phyloP scores from a whole-genome alignment of 2,888 invertebrate species.

The Formica aserva region DNA sequence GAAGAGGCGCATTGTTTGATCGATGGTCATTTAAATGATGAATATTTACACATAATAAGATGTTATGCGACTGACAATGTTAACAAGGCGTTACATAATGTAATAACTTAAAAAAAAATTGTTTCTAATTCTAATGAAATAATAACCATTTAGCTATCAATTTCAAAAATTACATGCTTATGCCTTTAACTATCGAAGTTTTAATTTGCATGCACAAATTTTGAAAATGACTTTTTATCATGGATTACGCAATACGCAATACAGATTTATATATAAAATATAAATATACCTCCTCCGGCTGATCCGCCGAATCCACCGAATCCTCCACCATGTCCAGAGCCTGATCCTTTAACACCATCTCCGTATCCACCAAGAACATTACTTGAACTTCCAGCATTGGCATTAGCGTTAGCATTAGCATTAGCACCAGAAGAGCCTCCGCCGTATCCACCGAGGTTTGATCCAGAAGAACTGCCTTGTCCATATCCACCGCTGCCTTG shows the following conservation, averaged over 20 bases:
- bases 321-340: constrained; percentile 8
- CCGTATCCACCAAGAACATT: constrained; percentile 10
- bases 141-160: not conserved
- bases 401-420: constrained; percentile 44
- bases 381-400: constrained; percentile 43
- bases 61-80: constrained; percentile 28
- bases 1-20: not conserved
- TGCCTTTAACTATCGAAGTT: not conserved
- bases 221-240: not conserved
- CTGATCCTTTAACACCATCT: constrained; percentile 8
- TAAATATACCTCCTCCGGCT: constrained; percentile 22
- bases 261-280: constrained; percentile 16
- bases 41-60: constrained; percentile 43
- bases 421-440: constrained; percentile 28
- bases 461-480: constrained; percentile 27
- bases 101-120: not conserved
- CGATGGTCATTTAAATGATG: not conserved
- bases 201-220: not conserved
- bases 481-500: constrained; percentile 30
- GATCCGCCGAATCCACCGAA: constrained; percentile 15
- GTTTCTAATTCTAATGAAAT: constrained; percentile 10
- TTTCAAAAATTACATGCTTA: constrained; percentile 5
- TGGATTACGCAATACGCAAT: not conserved
- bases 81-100: constrained; percentile 24
- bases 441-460: constrained; percentile 24